phyloP scores from a whole-genome alignment of 2,797 vertebrate species.

The Threskiornis aethiopicus region DNA sequence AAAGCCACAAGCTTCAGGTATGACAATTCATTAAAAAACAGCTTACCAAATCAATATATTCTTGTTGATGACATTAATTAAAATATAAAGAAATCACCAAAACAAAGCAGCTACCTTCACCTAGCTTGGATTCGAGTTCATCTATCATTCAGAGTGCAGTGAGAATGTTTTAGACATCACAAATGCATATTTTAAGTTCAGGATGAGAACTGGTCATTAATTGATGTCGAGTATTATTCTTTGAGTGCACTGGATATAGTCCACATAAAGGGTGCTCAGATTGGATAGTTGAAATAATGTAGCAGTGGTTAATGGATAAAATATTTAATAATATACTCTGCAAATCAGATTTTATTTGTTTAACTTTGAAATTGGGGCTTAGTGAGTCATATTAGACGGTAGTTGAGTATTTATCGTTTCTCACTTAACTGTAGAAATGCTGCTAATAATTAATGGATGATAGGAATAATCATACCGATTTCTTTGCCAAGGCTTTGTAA shows the following conservation, averaged over 20 bases:
- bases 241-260: not conserved
- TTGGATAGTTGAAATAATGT: slow-evolving; percentile 82
- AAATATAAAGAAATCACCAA: not conserved
- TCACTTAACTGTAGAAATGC: slow-evolving; percentile 23
- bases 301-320: slow-evolving; percentile 79
- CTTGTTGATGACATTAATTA: slow-evolving; percentile 23
- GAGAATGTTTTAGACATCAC: not conserved
- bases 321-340: slow-evolving; percentile 84
- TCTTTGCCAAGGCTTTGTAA: not conserved
- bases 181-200: not conserved
- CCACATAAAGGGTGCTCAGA: slow-evolving; percentile 75
- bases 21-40: not conserved
- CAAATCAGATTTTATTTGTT: slow-evolving; percentile 84
- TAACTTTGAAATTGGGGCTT: slow-evolving; percentile 79
- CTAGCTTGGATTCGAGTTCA: not conserved
- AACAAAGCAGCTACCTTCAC: not conserved
- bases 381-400: slow-evolving; percentile 78
- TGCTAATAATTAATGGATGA: not conserved
- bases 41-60: not conserved
- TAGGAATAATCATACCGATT: not conserved
- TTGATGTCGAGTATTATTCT: not conserved
- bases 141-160: not conserved
- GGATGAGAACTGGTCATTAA: not conserved
- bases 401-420: slow-evolving; percentile 74
- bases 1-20: not conserved